Evolutionary conservation across 2,888 invertebrate species (phyloP).

Genomic region (Epirrhoe alternata): DNA sequence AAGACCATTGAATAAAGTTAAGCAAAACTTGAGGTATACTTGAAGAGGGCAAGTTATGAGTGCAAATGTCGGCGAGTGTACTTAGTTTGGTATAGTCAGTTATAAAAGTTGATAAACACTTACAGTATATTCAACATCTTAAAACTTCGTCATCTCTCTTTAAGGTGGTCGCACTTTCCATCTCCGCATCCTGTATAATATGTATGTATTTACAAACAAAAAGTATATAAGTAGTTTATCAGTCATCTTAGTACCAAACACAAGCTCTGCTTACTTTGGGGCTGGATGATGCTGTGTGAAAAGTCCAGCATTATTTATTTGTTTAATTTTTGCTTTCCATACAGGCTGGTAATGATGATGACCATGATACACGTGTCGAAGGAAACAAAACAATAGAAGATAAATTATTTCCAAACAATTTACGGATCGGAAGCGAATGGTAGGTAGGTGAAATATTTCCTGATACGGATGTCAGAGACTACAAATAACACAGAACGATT

Average conservation of each 20-base stretch:
- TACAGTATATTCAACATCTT: background rate
- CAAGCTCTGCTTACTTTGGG: too few relatives aligned
- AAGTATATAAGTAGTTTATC: too few relatives aligned
- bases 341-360: background rate
- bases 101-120: slow-evolving; percentile 2
- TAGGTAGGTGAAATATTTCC: slow-evolving; percentile 39
- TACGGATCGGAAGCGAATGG: slow-evolving; percentile 39
- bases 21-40: slow-evolving; percentile 14
- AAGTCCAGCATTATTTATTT: too few relatives aligned
- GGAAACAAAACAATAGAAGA: slow-evolving; percentile 41
- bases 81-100: slow-evolving; percentile 13
- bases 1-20: slow-evolving; percentile 18
- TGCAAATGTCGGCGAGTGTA: slow-evolving; percentile 16
- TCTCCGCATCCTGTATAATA: too few relatives aligned
- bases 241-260: too few relatives aligned
- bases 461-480: slow-evolving; percentile 15
- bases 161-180: too few relatives aligned
- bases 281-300: too few relatives aligned
- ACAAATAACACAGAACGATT: background rate
- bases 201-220: too few relatives aligned
- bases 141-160: background rate
- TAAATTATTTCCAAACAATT: slow-evolving; percentile 46
- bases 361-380: slow-evolving; percentile 1
- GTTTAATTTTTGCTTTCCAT: too few relatives aligned
- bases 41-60: slow-evolving; percentile 16